These are phyloP conservation scores for Abscondita cerata DNA, from an alignment of 2,888 invertebrate species.

Conservation along the genomic window DNA sequence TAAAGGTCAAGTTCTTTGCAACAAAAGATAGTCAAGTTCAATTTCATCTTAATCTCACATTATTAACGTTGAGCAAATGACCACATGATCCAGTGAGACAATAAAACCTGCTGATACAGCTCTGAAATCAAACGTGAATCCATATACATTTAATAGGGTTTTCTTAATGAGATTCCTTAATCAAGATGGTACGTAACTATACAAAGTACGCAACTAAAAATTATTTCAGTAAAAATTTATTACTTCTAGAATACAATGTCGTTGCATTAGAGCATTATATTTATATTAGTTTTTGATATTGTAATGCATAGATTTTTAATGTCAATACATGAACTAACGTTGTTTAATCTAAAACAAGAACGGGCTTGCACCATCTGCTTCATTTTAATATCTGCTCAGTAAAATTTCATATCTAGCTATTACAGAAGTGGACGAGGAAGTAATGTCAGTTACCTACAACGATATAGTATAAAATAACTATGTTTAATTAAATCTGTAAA, in stretches of 20 bases:
- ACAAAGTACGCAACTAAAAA: too few species aligned
- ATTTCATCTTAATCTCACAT: conserved; percentile 23
- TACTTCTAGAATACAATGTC: too few species aligned
- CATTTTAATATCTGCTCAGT: conserved; percentile 7
- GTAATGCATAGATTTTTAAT: not conserved
- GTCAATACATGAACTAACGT: not conserved
- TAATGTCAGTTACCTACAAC: not conserved
- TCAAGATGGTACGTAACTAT: not conserved
- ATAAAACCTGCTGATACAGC: conserved; percentile 28
- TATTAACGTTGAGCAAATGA: conserved; percentile 22
- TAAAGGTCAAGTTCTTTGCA: conserved; percentile 12
- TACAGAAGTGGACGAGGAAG: not conserved
- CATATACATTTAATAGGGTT: too few species aligned
- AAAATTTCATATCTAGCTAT: conserved; percentile 2
- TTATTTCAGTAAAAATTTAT: too few species aligned
- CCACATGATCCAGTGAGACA: conserved; percentile 17
- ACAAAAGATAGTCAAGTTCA: conserved; percentile 28
- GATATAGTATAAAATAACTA: too few species aligned
- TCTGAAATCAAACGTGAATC: conserved; percentile 30
- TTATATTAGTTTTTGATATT: too few species aligned
- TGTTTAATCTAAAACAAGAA: conserved; percentile 4
- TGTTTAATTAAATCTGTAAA: too few species aligned
- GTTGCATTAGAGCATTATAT: too few species aligned
- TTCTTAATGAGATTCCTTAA: not conserved
- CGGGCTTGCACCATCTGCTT: conserved; percentile 5